phyloP scores from a whole-genome alignment of 2,113 vertebrate genomes.

The Ictidomys tridecemlineatus region DNA sequence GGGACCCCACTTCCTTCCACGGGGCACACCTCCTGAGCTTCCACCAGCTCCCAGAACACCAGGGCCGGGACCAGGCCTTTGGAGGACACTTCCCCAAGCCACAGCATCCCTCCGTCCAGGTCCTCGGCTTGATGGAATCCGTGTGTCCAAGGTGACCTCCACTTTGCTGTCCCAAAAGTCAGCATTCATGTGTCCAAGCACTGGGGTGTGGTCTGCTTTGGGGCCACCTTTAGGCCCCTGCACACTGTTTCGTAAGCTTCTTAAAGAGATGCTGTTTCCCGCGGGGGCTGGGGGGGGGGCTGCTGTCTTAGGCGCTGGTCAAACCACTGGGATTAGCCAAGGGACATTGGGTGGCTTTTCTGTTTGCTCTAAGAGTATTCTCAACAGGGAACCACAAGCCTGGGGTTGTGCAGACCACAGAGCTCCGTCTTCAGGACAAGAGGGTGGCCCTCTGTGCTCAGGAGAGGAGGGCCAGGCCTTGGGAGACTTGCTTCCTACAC shows the following conservation, averaged over 20 bases:
- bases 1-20: background rate
- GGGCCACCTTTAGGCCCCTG: background rate
- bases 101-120: too few species aligned
- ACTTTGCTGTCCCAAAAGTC: background rate
- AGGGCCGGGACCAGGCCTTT: background rate
- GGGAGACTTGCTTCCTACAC: background rate
- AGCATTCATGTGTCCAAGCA: rapidly evolving
- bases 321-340: background rate
- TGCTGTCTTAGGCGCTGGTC: background rate
- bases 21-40: background rate
- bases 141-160: background rate
- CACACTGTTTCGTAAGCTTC: background rate
- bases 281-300: background rate
- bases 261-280: background rate
- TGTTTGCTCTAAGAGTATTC: background rate
- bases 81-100: background rate
- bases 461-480: background rate
- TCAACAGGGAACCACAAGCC: background rate
- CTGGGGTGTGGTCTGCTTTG: background rate
- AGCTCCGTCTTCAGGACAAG: background rate
- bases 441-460: background rate
- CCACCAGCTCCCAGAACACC: background rate
- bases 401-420: background rate
- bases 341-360: background rate
- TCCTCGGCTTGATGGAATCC: background rate